These are phyloP conservation scores for Trichonephila clavipes DNA, from an alignment of 1,140 invertebrate species.

Conservation along the genomic window DNA sequence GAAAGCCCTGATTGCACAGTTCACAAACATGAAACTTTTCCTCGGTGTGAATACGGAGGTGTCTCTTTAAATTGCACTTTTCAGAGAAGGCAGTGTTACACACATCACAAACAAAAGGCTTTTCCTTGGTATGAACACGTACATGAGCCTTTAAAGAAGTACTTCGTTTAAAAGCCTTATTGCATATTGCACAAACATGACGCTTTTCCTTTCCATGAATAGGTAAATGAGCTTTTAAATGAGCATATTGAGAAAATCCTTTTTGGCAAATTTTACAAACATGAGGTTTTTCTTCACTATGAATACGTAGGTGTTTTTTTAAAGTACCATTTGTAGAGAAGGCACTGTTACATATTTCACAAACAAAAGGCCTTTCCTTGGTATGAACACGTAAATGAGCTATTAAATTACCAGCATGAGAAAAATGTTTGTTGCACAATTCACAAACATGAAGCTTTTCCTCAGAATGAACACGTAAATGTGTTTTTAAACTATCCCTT, in stretches of 20 bases:
- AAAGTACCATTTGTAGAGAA: neutral
- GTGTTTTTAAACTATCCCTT: neutral
- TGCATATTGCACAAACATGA: slow-evolving; percentile 11
- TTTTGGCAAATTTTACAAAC: slow-evolving; percentile 24
- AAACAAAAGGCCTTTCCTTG: no score
- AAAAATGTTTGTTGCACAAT: neutral
- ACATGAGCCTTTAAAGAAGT: neutral
- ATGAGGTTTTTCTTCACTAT: neutral
- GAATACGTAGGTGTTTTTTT: neutral
- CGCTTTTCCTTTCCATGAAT: slow-evolving; percentile 15
- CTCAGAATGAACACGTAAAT: neutral
- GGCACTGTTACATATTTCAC: no score
- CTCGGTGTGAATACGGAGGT: neutral
- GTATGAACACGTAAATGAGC: neutral
- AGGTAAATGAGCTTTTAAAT: neutral
- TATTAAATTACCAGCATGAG: neutral
- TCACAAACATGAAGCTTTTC: no score
- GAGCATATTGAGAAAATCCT: neutral
- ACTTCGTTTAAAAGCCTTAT: neutral
- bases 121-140: slow-evolving; percentile 1
- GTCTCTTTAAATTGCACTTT: neutral
- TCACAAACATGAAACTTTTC: slow-evolving; percentile 64
- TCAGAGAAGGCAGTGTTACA: neutral
- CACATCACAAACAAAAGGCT: neutral
- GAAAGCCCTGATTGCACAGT: slow-evolving; percentile 24